Evolutionary conservation across 2,797 vertebrate species (phyloP), one percentile per base, ranked within the genome.

Genomic region (Prunella strophiata): DNA sequence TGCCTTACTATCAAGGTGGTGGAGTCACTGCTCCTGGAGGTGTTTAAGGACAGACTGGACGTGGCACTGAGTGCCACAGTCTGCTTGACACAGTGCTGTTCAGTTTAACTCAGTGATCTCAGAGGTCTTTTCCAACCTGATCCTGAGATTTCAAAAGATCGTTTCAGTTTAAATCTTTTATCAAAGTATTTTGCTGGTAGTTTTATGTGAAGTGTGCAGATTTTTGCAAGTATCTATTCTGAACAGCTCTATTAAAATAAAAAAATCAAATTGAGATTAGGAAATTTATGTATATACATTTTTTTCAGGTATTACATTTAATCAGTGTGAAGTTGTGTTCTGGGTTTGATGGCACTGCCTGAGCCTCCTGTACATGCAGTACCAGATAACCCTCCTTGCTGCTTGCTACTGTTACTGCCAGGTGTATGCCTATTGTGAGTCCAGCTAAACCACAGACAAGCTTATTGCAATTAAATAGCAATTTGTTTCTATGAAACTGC

Each of bases 401-500:
- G 85, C 75, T 84, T 30, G 27, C 55, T 91, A 36, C 76, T 36
- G 61, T 94, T 94, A 34, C 77, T 94, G 93, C 83, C 93, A 78
- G 85, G 96, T 96, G 89, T 88, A 86, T 61, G 91, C 92, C 96
- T 96, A 91, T 96, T 97, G 97, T 98, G 94, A 97, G 98, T 97
- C 96, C 97, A 92, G 96, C 96, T 96, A 96, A 98, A 97, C 97
- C 96, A 94, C 97, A 96, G 96, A 97, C 98, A 97, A 96, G 97
- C 97, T 98, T 97, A 97, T 96, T 98, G 97, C 96, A 98, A 98
- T 98, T 98, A 98, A 98, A 98, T 92, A 97, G 97, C 98, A 98
- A 98, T 98, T 98, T 98, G 98, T 98, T 98, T 98, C 98, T 97
- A 97, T 98, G 98, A 98, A 98, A 97, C 97, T 97, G 98, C 98